A percentile compares a stretch with the other conserved stretches of the same genome.
These are phyloP conservation scores for Diplazon laetatorius DNA, from an alignment of 2,888 invertebrate species.

Conservation along the genomic window DNA sequence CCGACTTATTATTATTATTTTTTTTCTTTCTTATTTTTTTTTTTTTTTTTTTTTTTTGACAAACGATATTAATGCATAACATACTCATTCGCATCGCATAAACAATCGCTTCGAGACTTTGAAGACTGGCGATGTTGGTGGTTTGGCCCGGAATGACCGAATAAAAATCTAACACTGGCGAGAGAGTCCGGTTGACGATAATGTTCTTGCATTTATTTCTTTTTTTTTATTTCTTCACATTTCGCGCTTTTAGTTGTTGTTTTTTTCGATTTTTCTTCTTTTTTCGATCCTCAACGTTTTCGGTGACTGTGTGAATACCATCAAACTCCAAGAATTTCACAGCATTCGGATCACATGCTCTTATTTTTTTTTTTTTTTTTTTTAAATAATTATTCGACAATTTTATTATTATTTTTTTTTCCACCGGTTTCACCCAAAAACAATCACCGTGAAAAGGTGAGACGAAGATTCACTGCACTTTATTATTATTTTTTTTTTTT, in stretches of 20 bases:
- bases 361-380: slow-evolving; percentile 36
- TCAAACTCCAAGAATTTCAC: slow-evolving; percentile 53
- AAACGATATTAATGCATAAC: slow-evolving; percentile 49
- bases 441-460: slow-evolving; percentile 49
- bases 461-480: slow-evolving; percentile 61
- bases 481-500: slow-evolving; percentile 39
- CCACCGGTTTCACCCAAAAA: slow-evolving; percentile 51
- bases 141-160: slow-evolving; percentile 34
- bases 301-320: slow-evolving; percentile 24
- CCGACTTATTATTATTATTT: slow-evolving; percentile 50
- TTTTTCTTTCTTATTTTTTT: too few species aligned
- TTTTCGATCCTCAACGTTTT: slow-evolving; percentile 11
- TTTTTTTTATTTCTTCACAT: slow-evolving; percentile 18
- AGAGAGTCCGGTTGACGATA: slow-evolving; percentile 31
- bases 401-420: too few species aligned
- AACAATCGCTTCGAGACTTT: slow-evolving; percentile 62
- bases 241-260: slow-evolving; percentile 5
- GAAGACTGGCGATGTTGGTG: slow-evolving; percentile 59
- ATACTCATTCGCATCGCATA: slow-evolving; percentile 58
- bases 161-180: slow-evolving; percentile 29
- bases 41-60: too few species aligned
- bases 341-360: slow-evolving; percentile 61
- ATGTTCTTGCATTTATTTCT: slow-evolving; percentile 3
- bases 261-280: slow-evolving; percentile 23
- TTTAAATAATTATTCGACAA: slow-evolving; percentile 45